Base-by-base conservation (phyloP, 2,113 vertebrate species). In the Nothoprocta perdicaria region DNA sequence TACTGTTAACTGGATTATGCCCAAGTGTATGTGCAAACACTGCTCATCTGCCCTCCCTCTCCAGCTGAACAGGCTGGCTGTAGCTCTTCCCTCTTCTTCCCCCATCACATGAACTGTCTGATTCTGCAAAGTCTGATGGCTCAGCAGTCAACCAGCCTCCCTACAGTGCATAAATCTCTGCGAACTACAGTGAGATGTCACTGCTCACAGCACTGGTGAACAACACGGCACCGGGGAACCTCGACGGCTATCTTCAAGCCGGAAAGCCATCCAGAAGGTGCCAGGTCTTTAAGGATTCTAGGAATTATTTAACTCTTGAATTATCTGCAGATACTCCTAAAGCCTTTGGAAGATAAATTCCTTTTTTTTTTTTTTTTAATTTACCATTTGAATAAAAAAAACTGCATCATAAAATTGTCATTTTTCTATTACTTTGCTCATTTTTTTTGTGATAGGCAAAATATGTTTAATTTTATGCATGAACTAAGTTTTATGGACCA, bases 201-300 rank as follows among this genome's bases (percentile, higher is more conserved):
- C n/a, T 19, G 17, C 0, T 0, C 26, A 10, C 0, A 1, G 6
- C 40, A 6, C 50, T 80, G 83, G 60, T 50, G 61, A 27, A 19
- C 43, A 11, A 40, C 26, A 15, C 6, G 1, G 3, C 27, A 2
- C 24, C 9, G 58, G 12, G 3, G 7, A 22, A 18, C 48, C 17
- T 53, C 45, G 14, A 14, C 27, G 19, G 26, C n/a, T 55, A n/a
- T 74, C 23, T 6, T 1, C 4, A 57, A 45, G 38, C 14, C 31
- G 33, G 48, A 18, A 53, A 62, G 63, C 53, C 45, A 46, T 2
- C 13, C 14, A 73, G n/a, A 48, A 69, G 1, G 2, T 29, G 6
- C 23, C 18, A 38, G 10, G 16, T 27, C 27, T 53, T 66, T 50
- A 52, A 85, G 69, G 29, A 80, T 2, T n/a, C 53, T 53, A 13